Evolutionary conservation across 2,888 invertebrate genomes (phyloP).

Genomic region (Phyllotreta striolata): DNA sequence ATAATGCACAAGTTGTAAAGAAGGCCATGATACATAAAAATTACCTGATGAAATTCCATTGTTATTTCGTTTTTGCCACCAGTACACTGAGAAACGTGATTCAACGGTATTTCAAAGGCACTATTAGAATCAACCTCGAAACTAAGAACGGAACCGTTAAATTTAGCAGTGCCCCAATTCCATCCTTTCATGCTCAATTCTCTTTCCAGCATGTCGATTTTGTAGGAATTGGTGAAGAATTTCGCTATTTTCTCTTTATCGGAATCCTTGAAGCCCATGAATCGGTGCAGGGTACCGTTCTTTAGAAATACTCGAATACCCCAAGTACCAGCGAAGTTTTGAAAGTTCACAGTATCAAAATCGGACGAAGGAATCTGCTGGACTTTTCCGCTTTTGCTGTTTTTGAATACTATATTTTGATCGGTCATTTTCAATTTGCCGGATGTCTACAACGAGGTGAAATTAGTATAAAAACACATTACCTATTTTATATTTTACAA

Average conservation of each 20-base stretch:
- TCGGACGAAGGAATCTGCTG: constrained; percentile 87
- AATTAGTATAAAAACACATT: not conserved
- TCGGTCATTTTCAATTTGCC: constrained; percentile 93
- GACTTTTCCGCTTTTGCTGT: constrained; percentile 95
- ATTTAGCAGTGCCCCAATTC: constrained; percentile 99
- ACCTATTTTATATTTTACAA: not conserved
- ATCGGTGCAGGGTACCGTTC: constrained; percentile 89
- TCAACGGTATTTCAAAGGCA: constrained; percentile 95
- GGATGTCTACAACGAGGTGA: constrained; percentile 72
- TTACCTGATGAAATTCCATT: constrained; percentile 93
- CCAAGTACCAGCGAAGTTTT: constrained; percentile 89
- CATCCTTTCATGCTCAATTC: constrained; percentile 96
- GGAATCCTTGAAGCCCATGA: constrained; percentile 93
- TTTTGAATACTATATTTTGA: constrained; percentile 90
- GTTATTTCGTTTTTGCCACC: constrained; percentile 98
- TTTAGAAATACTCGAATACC: constrained; percentile 90
- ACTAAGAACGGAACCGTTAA: constrained; percentile 85
- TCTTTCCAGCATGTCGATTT: constrained; percentile 86
- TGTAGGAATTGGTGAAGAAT: constrained; percentile 85
- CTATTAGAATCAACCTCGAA: constrained; percentile 85
- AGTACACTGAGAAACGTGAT: constrained; percentile 94
- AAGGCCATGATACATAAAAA: constrained; percentile 16
- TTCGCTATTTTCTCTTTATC: constrained; percentile 93
- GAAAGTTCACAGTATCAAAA: constrained; percentile 90
- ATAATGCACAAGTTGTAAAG: constrained; percentile 4